Base-by-base conservation (phyloP, 2,113 vertebrate species). In the Sterna hirundo region DNA sequence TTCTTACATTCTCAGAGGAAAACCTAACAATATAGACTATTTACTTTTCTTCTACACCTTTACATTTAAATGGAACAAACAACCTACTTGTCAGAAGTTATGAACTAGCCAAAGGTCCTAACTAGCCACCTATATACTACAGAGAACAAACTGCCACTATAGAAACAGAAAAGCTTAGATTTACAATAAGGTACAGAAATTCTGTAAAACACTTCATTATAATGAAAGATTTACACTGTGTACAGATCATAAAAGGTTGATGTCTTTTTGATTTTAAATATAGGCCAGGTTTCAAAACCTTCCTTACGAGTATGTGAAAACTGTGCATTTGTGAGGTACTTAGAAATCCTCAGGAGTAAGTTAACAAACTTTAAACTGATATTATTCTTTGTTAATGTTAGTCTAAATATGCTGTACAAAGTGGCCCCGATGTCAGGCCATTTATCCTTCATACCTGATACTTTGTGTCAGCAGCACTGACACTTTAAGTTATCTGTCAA, bases 31-130 rank as follows among this genome's bases (percentile, higher is more conserved):
- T 98, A 98, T 98, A 98, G 98, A 98, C 97, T 97, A 98, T 98
- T 99, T 98, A 97, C 93, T 97, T 96, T 94, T 74, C 88, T 97
- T 96, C 76, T 95, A 83, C 90, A 98, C 84, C 95, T 98, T 98
- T 99, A 98, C 98, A 98, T 98, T 98, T 98, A 98, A 96, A 97
- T 97, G 91, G 96, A 98, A 98, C 97, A 97, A 97, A 97, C 84
- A 96, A 96, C 71, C 71, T 84, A 75, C 97, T 98, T 98, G 95
- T 97, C 96, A 96, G 96, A 98, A 96, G 86, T 96, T 86, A 98
- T 98, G 86, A 96, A 96, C 96, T 76, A 83, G 86, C 91, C 93
- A 95, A 91, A 70, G 32, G 94, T 79, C 40, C 87, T 92, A 97
- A 94, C 17, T 96, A 71, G 93, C 94, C 94, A 97, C 57, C 57